phyloP scores from a whole-genome alignment of 2,888 invertebrate species.

The Hecatera dysodea region DNA sequence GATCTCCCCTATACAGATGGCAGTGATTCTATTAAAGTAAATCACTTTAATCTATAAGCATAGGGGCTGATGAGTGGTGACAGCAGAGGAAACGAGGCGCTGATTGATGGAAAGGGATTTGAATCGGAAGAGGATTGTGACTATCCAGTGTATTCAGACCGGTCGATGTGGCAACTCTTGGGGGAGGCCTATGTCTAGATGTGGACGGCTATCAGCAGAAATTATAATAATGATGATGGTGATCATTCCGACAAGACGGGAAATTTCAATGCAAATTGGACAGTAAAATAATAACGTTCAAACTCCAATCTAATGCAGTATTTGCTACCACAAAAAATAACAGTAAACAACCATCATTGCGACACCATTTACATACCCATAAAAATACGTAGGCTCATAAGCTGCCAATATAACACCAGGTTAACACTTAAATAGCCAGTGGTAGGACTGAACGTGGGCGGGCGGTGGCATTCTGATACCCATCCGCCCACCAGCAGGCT shows the following conservation, averaged over 20 bases:
- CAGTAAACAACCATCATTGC: not conserved
- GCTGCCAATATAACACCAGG: conserved; percentile 27
- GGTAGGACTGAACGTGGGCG: conserved; percentile 48
- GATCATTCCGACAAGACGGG: not conserved
- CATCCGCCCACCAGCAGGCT: conserved; percentile 65
- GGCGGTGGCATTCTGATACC: conserved; percentile 63
- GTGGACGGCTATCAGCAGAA: not conserved
- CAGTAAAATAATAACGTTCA: not conserved
- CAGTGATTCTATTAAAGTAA: conserved; percentile 24
- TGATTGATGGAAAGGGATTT: not conserved
- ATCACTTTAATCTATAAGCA: conserved; percentile 21
- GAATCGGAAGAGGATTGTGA: not conserved
- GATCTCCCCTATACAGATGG: conserved; percentile 14
- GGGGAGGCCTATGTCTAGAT: not conserved
- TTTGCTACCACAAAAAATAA: not conserved
- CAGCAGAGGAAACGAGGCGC: conserved; percentile 18
- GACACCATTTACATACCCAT: conserved; percentile 12
- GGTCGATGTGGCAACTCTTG: not conserved
- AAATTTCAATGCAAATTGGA: not conserved
- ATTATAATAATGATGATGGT: no score
- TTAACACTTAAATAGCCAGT: conserved; percentile 44
- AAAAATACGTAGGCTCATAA: conserved; percentile 35
- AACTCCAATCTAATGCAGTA: not conserved
- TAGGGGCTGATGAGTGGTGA: conserved; percentile 36
- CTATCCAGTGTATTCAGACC: not conserved